Conservation (phyloP, 1,140 invertebrate species). For the Tyrophagus putrescentiae region DNA sequence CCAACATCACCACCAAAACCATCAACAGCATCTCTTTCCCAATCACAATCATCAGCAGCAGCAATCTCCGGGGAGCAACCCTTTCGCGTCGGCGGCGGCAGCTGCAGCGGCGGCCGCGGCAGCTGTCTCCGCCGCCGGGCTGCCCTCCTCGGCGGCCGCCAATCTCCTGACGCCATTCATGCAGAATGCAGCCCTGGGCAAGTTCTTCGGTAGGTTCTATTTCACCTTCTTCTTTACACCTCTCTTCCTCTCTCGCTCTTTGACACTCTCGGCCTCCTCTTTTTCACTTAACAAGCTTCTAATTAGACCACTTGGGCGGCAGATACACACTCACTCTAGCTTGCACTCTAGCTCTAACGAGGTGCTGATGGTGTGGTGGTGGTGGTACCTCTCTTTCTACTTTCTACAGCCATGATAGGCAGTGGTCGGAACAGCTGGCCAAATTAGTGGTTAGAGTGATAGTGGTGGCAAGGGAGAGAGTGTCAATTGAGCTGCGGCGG, state of each 20-base stretch:
- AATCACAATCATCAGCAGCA: not conserved
- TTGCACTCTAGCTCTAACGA: too few species aligned
- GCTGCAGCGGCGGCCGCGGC: not conserved
- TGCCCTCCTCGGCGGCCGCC: not conserved
- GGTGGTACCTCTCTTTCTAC: too few species aligned
- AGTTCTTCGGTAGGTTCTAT: conserved; percentile 11
- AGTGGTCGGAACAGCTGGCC: not conserved
- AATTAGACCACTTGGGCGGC: conserved; percentile 6
- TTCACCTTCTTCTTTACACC: too few species aligned
- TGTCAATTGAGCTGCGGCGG: too few species aligned
- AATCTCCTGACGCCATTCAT: conserved; percentile 8
- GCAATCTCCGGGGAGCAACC: not conserved
- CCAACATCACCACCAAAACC: not conserved
- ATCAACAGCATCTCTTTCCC: not conserved
- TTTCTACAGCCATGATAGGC: not conserved
- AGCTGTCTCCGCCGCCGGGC: not conserved
- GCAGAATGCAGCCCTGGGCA: conserved; percentile 13
- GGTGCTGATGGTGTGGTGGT: too few species aligned
- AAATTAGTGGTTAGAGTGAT: not conserved
- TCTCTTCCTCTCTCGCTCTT: too few species aligned
- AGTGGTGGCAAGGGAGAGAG: too few species aligned
- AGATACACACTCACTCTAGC: too few species aligned
- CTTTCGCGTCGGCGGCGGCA: conserved; percentile 3
- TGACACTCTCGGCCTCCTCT: too few species aligned
- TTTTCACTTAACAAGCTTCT: conserved; percentile 10